Percentiles rank a stretch among this genome's conserved stretches.
These are phyloP conservation scores for Pithys albifrons DNA, from an alignment of 2,113 vertebrate genomes.

Conservation along the genomic window DNA sequence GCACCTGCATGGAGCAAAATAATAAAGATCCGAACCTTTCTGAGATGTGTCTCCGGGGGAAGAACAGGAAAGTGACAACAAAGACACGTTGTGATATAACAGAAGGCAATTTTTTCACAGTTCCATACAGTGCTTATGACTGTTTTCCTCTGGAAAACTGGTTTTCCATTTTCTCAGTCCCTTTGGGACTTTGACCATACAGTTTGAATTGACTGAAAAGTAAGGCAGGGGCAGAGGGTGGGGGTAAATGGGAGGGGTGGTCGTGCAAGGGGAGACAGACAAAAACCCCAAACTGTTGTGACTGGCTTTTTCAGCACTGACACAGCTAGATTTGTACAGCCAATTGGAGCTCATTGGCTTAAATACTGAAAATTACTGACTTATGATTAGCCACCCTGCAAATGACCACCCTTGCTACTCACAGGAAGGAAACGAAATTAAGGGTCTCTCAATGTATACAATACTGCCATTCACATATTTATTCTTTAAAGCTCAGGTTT, in stretches of 20 bases:
- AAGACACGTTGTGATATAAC: neutral
- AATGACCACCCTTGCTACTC: neutral
- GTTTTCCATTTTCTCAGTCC: neutral
- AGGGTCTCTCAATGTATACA: neutral
- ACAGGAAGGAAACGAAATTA: neutral
- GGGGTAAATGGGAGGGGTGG: no score
- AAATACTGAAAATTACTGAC: neutral
- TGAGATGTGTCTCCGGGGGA: neutral
- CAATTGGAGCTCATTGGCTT: neutral
- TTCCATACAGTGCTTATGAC: neutral
- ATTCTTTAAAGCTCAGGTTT: neutral
- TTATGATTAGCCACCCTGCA: neutral
- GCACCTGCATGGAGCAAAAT: neutral
- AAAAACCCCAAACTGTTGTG: accelerated
- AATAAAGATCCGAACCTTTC: neutral
- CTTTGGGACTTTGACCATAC: neutral
- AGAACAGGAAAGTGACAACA: neutral
- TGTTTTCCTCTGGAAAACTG: neutral
- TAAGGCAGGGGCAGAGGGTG: accelerated
- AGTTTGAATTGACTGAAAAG: neutral
- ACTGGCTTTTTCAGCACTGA: neutral
- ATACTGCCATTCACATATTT: neutral
- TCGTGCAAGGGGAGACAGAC: neutral
- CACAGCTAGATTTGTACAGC: neutral
- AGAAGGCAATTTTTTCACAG: neutral